Evolutionary conservation across 2,797 vertebrate genomes (phyloP).

Genomic region (Momotus momota): DNA sequence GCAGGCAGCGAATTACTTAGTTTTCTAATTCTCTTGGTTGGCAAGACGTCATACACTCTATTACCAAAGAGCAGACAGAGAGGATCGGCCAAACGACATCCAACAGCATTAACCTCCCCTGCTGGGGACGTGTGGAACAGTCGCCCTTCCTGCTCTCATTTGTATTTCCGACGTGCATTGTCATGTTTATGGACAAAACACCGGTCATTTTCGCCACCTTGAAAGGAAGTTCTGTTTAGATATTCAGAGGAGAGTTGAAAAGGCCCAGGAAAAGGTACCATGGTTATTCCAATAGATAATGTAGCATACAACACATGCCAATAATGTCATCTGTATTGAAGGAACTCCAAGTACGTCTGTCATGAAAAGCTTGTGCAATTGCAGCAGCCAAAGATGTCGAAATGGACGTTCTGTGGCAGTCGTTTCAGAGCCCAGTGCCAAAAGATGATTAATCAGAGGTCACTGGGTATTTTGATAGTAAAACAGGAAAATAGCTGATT

Average conservation of each 20-base stretch:
- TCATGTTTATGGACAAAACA: not conserved
- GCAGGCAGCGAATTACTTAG: not conserved
- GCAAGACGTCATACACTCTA: not conserved
- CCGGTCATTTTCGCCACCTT: not conserved
- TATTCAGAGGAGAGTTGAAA: not conserved
- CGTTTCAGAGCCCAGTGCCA: not conserved
- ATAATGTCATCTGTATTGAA: slow-evolving; percentile 37
- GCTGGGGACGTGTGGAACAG: accelerated
- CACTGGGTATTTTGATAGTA: not conserved
- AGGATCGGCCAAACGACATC: not conserved
- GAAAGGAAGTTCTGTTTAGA: not conserved
- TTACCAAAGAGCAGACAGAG: not conserved
- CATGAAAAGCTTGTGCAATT: slow-evolving; percentile 10
- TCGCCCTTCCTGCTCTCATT: not conserved
- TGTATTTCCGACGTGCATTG: accelerated
- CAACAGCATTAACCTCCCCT: not conserved
- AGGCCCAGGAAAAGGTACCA: not conserved
- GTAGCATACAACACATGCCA: not conserved
- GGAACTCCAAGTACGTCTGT: slow-evolving; percentile 46
- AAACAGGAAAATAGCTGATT: not conserved
- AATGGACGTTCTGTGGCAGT: slow-evolving; percentile 14
- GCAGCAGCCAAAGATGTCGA: slow-evolving; percentile 1
- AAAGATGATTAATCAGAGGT: slow-evolving; percentile 9
- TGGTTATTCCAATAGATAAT: slow-evolving; percentile 8
- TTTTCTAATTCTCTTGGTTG: not conserved